These are phyloP conservation scores for Corythornis cristatus DNA, from an alignment of 2,113 vertebrate species.

Conservation along the genomic window DNA sequence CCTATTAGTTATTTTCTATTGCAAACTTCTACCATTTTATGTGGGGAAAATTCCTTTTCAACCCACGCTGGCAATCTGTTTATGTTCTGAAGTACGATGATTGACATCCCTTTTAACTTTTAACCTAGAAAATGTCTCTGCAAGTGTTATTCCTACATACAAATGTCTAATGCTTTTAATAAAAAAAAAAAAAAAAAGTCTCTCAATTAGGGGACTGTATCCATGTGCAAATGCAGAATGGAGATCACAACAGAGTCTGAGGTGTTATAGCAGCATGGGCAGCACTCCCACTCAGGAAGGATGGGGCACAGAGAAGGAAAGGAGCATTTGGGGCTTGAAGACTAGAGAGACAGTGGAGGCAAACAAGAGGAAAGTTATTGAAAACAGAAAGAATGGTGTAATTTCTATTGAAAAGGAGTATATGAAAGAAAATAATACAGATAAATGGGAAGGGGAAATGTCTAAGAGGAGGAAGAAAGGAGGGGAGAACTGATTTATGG, in stretches of 20 bases:
- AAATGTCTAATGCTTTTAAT: constrained; percentile 71
- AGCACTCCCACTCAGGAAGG: constrained; percentile 67
- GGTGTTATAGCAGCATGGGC: constrained; percentile 68
- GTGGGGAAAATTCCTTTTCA: constrained; percentile 74
- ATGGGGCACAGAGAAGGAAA: constrained; percentile 50
- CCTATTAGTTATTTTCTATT: constrained; percentile 67
- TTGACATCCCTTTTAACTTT: constrained; percentile 76
- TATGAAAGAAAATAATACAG: neutral
- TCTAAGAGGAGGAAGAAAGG: neutral
- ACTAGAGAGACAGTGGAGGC: neutral
- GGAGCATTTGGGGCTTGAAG: constrained; percentile 57
- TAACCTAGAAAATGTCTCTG: constrained; percentile 72
- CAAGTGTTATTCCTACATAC: constrained; percentile 74
- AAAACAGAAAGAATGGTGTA: neutral
- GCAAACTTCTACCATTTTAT: constrained; percentile 60
- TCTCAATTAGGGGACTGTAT: constrained; percentile 67
- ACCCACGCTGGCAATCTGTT: constrained; percentile 76
- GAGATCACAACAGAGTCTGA: constrained; percentile 68
- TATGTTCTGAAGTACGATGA: constrained; percentile 74
- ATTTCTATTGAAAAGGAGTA: neutral
- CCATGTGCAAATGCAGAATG: constrained; percentile 66
- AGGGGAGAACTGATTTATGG: neutral
- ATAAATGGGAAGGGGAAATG: neutral
- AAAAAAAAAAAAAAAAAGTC: constrained; percentile 55
- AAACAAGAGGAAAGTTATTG: neutral